Percentiles rank a stretch among this genome's conserved stretches.
phyloP scores from a whole-genome alignment of 2,888 invertebrate genomes.

The Ypsolopha scabrella region DNA sequence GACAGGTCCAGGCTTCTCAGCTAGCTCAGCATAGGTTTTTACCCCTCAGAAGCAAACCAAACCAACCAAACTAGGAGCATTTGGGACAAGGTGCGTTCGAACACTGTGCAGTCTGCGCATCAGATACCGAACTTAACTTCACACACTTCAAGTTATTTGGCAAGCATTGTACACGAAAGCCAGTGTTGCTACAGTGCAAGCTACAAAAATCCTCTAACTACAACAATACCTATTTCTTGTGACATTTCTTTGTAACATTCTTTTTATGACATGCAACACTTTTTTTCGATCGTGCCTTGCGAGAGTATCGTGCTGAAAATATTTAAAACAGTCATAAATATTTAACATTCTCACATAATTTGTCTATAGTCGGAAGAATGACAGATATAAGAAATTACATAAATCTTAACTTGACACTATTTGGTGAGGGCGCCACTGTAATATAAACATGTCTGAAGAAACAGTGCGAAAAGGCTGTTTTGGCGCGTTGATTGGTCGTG shows the following conservation, averaged over 20 bases:
- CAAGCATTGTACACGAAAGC: constrained; percentile 4
- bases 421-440: background rate
- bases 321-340: background rate
- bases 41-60: too few species aligned
- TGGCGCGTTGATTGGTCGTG: too few species aligned
- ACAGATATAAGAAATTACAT: too few species aligned
- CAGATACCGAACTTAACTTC: background rate
- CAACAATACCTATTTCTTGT: constrained; percentile 50
- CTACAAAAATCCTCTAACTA: background rate
- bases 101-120: too few species aligned
- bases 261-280: constrained; percentile 62
- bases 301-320: constrained; percentile 56
- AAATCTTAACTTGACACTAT: too few species aligned
- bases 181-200: background rate
- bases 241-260: constrained; percentile 52
- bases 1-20: too few species aligned
- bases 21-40: too few species aligned
- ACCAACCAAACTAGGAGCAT: too few species aligned
- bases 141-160: background rate
- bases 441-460: background rate
- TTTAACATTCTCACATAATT: too few species aligned
- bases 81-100: too few species aligned
- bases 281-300: constrained; percentile 58
- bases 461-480: background rate
- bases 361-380: too few species aligned